A percentile compares a stretch with the other conserved stretches of the same genome.
Conservation (phyloP, 2,113 vertebrate genomes). For the Eulacestoma nigropectus region DNA sequence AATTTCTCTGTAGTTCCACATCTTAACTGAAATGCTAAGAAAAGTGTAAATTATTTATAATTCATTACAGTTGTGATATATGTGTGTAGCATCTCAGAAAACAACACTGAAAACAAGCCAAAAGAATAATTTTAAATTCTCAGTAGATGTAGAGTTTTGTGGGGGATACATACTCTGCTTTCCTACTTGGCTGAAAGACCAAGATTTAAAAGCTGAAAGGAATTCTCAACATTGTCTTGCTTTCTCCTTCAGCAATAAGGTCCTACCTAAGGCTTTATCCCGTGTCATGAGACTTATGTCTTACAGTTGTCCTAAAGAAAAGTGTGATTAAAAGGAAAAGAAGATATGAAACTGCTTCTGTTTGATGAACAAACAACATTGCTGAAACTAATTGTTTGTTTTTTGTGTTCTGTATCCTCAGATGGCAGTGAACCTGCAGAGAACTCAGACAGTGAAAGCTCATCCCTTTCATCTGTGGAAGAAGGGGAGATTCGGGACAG, state of each 20-base stretch:
- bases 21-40: not conserved
- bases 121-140: not conserved
- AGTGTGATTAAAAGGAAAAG: not conserved
- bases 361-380: not conserved
- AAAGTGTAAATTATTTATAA: not conserved
- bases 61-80: not conserved
- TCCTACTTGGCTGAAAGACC: not conserved
- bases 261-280: not conserved
- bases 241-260: not conserved
- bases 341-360: not conserved
- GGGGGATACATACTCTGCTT: not conserved
- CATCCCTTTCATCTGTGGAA: conserved; percentile 59
- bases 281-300: not conserved
- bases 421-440: conserved; percentile 62
- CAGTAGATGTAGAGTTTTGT: not conserved
- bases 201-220: not conserved
- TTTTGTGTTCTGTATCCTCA: conserved; percentile 18
- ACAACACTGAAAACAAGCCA: not conserved
- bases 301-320: not conserved
- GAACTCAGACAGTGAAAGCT: conserved; percentile 46
- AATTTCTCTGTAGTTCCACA: not conserved
- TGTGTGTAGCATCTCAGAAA: not conserved
- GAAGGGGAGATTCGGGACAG: conserved; percentile 62
- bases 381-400: conserved; percentile 45
- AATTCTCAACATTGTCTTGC: not conserved